Evolutionary conservation across 2,888 invertebrate genomes (phyloP).

Genomic region (Leptinotarsa tumamoca): DNA sequence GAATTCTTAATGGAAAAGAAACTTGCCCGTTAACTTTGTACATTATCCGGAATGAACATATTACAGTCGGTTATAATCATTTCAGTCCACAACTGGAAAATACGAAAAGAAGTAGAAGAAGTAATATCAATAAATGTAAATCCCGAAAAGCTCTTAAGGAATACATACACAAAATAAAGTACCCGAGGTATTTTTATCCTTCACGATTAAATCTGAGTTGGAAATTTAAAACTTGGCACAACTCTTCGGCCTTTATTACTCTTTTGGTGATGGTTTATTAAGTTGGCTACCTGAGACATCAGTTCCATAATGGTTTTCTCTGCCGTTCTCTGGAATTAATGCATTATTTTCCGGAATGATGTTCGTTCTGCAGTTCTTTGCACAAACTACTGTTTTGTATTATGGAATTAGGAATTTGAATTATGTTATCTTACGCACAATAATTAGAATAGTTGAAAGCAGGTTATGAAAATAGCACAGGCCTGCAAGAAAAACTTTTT

Average conservation of each 20-base stretch:
- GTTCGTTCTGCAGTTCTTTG: background rate
- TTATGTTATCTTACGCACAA: too few species aligned
- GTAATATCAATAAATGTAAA: constrained; percentile 54
- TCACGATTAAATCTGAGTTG: constrained; percentile 41
- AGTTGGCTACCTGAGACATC: constrained; percentile 44
- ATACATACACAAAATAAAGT: constrained; percentile 43
- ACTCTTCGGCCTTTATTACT: constrained; percentile 42
- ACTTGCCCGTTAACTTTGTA: constrained; percentile 33
- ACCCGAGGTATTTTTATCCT: constrained; percentile 35
- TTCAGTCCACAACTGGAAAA: constrained; percentile 35
- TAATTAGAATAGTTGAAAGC: too few species aligned
- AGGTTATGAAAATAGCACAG: too few species aligned
- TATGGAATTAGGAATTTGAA: background rate
- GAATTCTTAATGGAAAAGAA: constrained; percentile 26
- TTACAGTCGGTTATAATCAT: constrained; percentile 40
- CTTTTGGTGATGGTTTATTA: constrained; percentile 38
- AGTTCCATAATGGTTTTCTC: constrained; percentile 29
- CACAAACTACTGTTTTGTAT: background rate
- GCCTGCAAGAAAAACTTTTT: too few species aligned
- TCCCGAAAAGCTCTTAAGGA: constrained; percentile 41
- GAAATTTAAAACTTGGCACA: constrained; percentile 47
- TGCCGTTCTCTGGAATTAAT: constrained; percentile 30
- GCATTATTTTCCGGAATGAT: constrained; percentile 27
- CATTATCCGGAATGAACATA: constrained; percentile 38
- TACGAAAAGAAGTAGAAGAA: constrained; percentile 42